Conservation (phyloP, 2,797 vertebrate genomes). For the Cyprinodon diabolis region DNA sequence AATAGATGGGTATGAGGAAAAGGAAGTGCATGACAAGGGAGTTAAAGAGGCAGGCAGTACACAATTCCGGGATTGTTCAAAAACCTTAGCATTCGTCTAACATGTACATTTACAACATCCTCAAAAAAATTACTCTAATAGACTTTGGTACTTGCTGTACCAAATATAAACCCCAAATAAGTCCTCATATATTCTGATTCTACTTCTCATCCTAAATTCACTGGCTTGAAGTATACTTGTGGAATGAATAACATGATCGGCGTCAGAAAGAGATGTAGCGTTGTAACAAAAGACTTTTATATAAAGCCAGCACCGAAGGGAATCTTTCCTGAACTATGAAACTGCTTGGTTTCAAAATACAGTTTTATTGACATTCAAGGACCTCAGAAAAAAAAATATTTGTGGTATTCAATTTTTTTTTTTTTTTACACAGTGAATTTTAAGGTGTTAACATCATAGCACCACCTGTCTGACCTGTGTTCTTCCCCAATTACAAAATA, state of each 20-base stretch:
- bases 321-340: conserved; percentile 65
- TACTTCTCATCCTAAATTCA: conserved; percentile 66
- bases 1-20: conserved; percentile 49
- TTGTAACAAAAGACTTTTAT: conserved; percentile 65
- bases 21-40: conserved; percentile 64
- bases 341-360: conserved; percentile 61
- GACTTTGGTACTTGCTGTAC: conserved; percentile 66
- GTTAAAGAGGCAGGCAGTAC: conserved; percentile 64
- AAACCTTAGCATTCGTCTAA: conserved; percentile 64
- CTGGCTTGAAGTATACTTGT: conserved; percentile 77
- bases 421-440: conserved; percentile 76
- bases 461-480: conserved; percentile 49
- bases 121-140: conserved; percentile 55
- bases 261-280: conserved; percentile 66
- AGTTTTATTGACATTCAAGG: conserved; percentile 72
- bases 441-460: conserved; percentile 74
- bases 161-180: conserved; percentile 71
- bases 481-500: conserved; percentile 15
- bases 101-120: conserved; percentile 69
- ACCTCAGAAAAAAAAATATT: conserved; percentile 67
- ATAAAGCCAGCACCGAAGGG: conserved; percentile 79
- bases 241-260: conserved; percentile 61
- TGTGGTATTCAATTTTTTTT: conserved; percentile 46
- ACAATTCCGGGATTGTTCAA: conserved; percentile 59
- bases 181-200: conserved; percentile 75